phyloP scores from a whole-genome alignment of 2,113 vertebrate species.

The Nesoenas mayeri region DNA sequence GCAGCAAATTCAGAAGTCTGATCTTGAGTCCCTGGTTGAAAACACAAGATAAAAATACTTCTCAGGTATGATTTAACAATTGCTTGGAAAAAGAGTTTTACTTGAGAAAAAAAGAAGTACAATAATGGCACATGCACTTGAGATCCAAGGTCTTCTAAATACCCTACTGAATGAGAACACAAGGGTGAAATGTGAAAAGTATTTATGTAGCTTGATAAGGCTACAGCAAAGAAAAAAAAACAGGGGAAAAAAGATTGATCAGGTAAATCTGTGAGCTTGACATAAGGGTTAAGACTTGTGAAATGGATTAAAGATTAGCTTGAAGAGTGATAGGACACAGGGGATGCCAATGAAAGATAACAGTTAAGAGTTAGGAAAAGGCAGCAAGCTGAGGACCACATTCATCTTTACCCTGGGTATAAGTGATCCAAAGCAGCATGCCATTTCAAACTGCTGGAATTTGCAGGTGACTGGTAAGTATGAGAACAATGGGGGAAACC shows the following conservation, averaged over 20 bases:
- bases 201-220: constrained; percentile 10
- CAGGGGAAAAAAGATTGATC: constrained; percentile 28
- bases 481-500: neutral
- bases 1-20: neutral
- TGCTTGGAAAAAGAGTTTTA: neutral
- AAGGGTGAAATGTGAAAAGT: constrained; percentile 1
- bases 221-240: neutral
- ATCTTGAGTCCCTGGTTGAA: neutral
- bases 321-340: neutral
- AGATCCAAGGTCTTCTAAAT: neutral
- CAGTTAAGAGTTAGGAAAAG: neutral
- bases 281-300: constrained; percentile 1
- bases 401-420: neutral
- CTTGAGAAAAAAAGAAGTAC: neutral
- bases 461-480: neutral
- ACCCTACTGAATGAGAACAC: neutral
- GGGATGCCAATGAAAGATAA: constrained; percentile 25
- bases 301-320: constrained; percentile 54
- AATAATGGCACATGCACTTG: neutral
- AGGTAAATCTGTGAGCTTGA: neutral
- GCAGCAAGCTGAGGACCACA: neutral
- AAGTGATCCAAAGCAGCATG: neutral
- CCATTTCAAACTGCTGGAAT: neutral
- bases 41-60: neutral
- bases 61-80: neutral